Percentiles rank a stretch among this genome's conserved stretches.
phyloP scores from a whole-genome alignment of 2,113 vertebrate genomes.

The Seriola quinqueradiata region DNA sequence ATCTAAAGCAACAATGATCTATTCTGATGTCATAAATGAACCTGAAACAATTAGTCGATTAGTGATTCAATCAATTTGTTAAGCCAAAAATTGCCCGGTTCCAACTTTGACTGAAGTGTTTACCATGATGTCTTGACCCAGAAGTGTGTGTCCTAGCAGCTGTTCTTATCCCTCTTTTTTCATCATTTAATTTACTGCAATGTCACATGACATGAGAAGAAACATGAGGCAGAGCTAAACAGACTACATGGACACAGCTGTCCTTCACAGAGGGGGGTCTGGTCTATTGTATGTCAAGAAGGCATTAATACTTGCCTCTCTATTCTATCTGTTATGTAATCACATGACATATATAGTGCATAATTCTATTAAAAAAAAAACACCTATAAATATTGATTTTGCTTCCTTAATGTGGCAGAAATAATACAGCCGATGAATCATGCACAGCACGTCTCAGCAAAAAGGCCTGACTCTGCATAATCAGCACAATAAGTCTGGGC shows the following conservation, averaged over 20 bases:
- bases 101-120: not conserved
- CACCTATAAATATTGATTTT: not conserved
- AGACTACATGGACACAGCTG: conserved; percentile 56
- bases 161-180: conserved; percentile 28
- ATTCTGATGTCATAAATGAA: no score
- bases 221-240: conserved; percentile 53
- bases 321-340: not conserved
- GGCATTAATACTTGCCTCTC: conserved; percentile 6
- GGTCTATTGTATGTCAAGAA: conserved; percentile 16
- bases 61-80: not conserved
- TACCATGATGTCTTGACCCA: not conserved
- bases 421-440: not conserved
- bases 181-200: conserved; percentile 37
- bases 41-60: no score
- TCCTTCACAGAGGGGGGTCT: conserved; percentile 50
- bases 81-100: not conserved
- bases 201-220: conserved; percentile 44
- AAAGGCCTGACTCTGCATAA: not conserved
- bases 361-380: not conserved
- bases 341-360: not conserved
- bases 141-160: conserved; percentile 5
- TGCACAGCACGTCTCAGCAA: not conserved
- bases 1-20: not conserved
- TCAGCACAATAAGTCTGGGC: not conserved
- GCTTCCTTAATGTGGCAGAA: not conserved